These are phyloP conservation scores for Syngnathus scovelli DNA, from an alignment of 2,113 vertebrate genomes.

Conservation along the genomic window DNA sequence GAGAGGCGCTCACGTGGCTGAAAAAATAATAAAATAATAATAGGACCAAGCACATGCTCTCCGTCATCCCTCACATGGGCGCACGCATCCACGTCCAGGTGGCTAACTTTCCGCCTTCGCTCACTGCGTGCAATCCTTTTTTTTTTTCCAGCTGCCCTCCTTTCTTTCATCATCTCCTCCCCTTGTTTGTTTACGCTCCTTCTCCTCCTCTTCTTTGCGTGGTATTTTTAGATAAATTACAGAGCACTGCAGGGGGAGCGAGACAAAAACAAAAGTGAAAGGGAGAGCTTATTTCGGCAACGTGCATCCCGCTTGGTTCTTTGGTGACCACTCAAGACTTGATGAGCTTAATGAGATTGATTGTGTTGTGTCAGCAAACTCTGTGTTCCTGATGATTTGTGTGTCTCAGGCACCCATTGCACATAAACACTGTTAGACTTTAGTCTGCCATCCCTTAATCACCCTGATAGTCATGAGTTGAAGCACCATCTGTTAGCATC, in stretches of 20 bases:
- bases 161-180: constrained; percentile 31
- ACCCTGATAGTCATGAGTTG: constrained; percentile 22
- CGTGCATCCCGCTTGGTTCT: constrained; percentile 50
- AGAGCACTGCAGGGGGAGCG: constrained; percentile 46
- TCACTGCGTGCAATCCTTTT: constrained; percentile 11
- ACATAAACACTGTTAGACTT: constrained; percentile 21
- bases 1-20: constrained; percentile 60
- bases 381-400: neutral
- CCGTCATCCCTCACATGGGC: constrained; percentile 33
- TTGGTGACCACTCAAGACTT: constrained; percentile 4
- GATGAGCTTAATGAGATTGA: constrained; percentile 18
- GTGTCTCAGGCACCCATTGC: constrained; percentile 3
- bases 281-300: constrained; percentile 56
- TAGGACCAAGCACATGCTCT: constrained; percentile 37
- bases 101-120: constrained; percentile 19
- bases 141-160: constrained; percentile 12
- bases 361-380: constrained; percentile 10
- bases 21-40: constrained; percentile 20
- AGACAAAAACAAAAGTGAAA: constrained; percentile 41
- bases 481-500: constrained; percentile 38
- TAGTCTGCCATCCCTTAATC: constrained; percentile 25
- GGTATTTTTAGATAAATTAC: constrained; percentile 72
- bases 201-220: constrained; percentile 48
- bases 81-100: constrained; percentile 29
- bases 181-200: constrained; percentile 60